Evolutionary conservation across 2,113 vertebrate genomes (phyloP).

Genomic region (Cyphomyrus plagiostoma): DNA sequence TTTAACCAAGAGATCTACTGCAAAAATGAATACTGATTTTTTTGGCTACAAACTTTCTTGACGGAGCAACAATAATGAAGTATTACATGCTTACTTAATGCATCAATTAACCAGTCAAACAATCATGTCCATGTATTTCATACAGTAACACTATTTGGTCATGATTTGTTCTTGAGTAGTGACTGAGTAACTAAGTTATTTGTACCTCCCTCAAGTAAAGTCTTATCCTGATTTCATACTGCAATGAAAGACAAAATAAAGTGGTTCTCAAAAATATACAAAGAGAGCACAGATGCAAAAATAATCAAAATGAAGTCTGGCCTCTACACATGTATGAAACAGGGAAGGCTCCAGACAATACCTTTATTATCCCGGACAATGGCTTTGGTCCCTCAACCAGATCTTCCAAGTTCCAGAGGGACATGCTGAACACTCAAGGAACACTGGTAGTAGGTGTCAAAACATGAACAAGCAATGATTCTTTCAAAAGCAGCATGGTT

Average conservation of each 20-base stretch:
- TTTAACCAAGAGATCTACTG: background rate
- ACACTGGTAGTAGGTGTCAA: background rate
- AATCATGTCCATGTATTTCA: background rate
- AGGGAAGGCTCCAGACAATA: background rate
- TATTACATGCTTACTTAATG: background rate
- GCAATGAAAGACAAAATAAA: background rate
- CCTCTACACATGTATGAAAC: background rate
- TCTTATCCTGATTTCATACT: background rate
- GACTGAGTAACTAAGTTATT: background rate
- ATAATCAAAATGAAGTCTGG: background rate
- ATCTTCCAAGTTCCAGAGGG: background rate
- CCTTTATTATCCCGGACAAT: background rate
- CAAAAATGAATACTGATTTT: background rate
- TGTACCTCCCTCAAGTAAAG: background rate
- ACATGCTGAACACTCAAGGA: background rate
- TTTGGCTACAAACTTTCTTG: background rate
- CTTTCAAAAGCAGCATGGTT: background rate
- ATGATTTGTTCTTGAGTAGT: background rate
- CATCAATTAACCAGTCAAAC: background rate
- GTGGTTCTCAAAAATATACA: background rate
- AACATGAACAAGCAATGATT: background rate
- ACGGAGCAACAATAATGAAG: background rate
- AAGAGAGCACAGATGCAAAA: background rate
- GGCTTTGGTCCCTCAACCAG: background rate
- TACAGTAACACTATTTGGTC: background rate